phyloP scores from a whole-genome alignment of 1,140 invertebrate species.

The Drosophila tropicalis region DNA sequence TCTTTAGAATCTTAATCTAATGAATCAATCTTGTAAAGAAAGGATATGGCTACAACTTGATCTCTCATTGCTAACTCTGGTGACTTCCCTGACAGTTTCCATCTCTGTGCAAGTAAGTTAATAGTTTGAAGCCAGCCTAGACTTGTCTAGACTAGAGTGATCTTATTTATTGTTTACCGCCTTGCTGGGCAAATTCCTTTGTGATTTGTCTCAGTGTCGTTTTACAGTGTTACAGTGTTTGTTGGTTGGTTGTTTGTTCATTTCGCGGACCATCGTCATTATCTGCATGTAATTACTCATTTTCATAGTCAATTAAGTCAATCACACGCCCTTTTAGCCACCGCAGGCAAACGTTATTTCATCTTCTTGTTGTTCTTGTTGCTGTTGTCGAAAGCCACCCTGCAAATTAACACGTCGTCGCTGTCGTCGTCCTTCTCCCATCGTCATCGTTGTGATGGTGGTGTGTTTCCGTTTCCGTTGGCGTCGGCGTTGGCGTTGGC shows the following conservation, averaged over 20 bases:
- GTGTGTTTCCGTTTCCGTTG: slow-evolving; percentile 66
- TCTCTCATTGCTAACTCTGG: too few species aligned
- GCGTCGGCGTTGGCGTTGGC: slow-evolving; percentile 11
- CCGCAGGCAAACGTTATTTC: slow-evolving; percentile 51
- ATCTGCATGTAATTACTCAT: slow-evolving; percentile 83
- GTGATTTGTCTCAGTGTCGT: neutral
- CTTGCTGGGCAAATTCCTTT: too few species aligned
- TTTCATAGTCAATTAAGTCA: slow-evolving; percentile 83
- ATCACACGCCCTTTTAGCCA: slow-evolving; percentile 83
- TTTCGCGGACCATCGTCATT: slow-evolving; percentile 75
- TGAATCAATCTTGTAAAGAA: too few species aligned
- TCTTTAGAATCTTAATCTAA: too few species aligned
- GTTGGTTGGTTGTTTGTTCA: slow-evolving; percentile 63
- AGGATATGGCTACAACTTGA: too few species aligned
- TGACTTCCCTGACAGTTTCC: too few species aligned
- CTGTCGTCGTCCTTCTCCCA: slow-evolving; percentile 12
- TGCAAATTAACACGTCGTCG: slow-evolving; percentile 77
- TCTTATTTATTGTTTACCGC: too few species aligned
- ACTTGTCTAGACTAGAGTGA: too few species aligned
- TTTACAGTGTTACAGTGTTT: slow-evolving; percentile 24
- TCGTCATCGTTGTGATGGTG: slow-evolving; percentile 31
- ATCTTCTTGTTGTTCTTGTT: neutral
- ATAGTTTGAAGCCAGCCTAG: too few species aligned
- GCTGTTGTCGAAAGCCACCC: slow-evolving; percentile 49
- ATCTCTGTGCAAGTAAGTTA: too few species aligned